A percentile compares a stretch with the other conserved stretches of the same genome.
Conservation (phyloP, 2,888 invertebrate species). For the Automeris io region DNA sequence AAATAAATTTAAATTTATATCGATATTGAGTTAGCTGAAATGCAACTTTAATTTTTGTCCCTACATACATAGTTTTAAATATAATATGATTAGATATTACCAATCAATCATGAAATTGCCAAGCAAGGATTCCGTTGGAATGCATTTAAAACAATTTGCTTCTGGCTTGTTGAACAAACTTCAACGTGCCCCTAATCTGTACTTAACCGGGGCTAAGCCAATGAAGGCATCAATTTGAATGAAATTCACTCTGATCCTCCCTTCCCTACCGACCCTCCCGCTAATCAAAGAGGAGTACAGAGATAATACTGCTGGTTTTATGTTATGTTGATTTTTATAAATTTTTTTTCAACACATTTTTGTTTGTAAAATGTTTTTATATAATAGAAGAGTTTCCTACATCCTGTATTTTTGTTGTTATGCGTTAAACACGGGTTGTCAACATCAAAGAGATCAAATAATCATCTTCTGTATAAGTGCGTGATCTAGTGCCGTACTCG, state of each 20-base stretch:
- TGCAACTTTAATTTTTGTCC: too few relatives aligned
- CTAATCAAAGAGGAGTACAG: conserved; percentile 50
- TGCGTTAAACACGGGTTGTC: too few relatives aligned
- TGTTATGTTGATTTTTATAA: too few relatives aligned
- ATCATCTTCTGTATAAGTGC: too few relatives aligned
- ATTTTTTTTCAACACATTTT: conserved; percentile 25
- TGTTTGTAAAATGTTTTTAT: conserved; percentile 20
- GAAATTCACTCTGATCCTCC: conserved; percentile 41
- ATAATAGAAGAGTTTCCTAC: too few relatives aligned
- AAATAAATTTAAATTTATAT: too few relatives aligned
- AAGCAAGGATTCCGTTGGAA: background rate
- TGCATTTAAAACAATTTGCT: conserved; percentile 40
- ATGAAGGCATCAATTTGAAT: conserved; percentile 67
- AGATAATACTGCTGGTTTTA: conserved; percentile 35
- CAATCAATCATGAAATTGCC: background rate
- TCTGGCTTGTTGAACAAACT: conserved; percentile 48
- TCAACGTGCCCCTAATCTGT: conserved; percentile 45
- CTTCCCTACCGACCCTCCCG: conserved; percentile 36
- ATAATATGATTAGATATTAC: too few relatives aligned
- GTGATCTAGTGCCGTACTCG: too few relatives aligned
- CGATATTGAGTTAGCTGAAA: too few relatives aligned
- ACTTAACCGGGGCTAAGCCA: conserved; percentile 57
- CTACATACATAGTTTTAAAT: too few relatives aligned
- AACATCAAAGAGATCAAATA: too few relatives aligned
- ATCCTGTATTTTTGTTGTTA: too few relatives aligned